These are phyloP conservation scores for Meda fulgida DNA, from an alignment of 2,797 vertebrate genomes.

Conservation along the genomic window DNA sequence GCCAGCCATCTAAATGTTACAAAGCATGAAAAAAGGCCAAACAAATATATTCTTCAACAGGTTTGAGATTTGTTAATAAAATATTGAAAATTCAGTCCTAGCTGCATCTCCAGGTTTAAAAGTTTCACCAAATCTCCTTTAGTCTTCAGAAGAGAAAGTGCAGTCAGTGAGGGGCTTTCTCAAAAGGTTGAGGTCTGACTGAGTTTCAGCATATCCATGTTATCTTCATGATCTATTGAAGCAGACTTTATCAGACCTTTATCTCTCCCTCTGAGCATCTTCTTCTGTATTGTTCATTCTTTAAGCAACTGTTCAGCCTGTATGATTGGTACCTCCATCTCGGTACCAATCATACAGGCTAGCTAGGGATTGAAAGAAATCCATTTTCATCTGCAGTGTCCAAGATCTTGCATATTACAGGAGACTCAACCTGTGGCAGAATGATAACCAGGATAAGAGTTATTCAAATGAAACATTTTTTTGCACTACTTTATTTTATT, in stretches of 20 bases:
- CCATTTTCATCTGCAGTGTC: conserved; percentile 96
- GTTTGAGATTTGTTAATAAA: conserved; percentile 9
- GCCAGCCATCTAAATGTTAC: conserved; percentile 24
- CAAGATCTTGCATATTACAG: conserved; percentile 96
- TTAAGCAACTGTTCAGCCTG: not conserved
- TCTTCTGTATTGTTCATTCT: conserved; percentile 16
- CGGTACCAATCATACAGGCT: conserved; percentile 50
- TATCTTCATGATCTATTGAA: not conserved
- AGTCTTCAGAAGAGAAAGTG: not conserved
- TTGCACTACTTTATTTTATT: too few relatives aligned
- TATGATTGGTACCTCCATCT: not conserved
- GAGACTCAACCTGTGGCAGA: conserved; percentile 90
- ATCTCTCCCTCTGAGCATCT: not conserved
- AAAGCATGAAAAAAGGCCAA: conserved; percentile 8
- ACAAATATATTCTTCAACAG: conserved; percentile 4
- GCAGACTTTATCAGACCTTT: not conserved
- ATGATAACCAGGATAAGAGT: not conserved
- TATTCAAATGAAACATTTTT: too few relatives aligned
- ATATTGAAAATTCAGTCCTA: not conserved
- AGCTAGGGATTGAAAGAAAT: conserved; percentile 91
- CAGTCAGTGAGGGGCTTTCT: conserved; percentile 13
- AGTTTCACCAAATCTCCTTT: conserved; percentile 4
- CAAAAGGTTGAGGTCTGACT: conserved; percentile 41
- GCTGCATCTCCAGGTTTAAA: conserved; percentile 20
- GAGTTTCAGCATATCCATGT: conserved; percentile 12